Evolutionary conservation across 1,140 invertebrate genomes (phyloP).

Genomic region (Mizuhopecten yessoensis): DNA sequence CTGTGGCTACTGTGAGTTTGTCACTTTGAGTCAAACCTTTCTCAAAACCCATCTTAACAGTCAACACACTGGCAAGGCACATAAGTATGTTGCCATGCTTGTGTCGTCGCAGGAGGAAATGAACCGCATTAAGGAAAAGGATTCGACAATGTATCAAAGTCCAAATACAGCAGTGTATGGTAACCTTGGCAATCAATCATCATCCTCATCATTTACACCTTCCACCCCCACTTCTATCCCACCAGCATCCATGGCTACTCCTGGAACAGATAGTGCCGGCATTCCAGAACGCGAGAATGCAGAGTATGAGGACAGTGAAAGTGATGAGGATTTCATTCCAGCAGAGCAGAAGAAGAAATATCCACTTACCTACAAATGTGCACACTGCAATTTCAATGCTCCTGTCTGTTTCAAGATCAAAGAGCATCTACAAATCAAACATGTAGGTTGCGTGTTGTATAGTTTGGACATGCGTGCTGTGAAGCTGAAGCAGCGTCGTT

Average conservation of each 20-base stretch:
- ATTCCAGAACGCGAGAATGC: not conserved
- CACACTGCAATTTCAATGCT: constrained; percentile 74
- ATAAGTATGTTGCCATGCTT: constrained; percentile 77
- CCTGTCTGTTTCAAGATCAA: constrained; percentile 65
- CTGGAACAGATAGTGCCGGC: constrained; percentile 43
- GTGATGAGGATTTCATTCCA: constrained; percentile 63
- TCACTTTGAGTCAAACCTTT: constrained; percentile 73
- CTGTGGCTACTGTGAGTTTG: constrained; percentile 79
- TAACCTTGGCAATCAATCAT: constrained; percentile 36
- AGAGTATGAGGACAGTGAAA: constrained; percentile 45
- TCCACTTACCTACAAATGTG: constrained; percentile 73
- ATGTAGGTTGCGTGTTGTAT: constrained; percentile 72
- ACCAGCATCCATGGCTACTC: constrained; percentile 17
- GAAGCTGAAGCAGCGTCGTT: constrained; percentile 69
- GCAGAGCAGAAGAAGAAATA: constrained; percentile 66
- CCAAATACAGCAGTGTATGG: constrained; percentile 52
- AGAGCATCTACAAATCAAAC: constrained; percentile 65
- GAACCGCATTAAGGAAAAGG: constrained; percentile 66
- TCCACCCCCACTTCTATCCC: constrained; percentile 30
- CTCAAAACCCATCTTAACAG: constrained; percentile 75
- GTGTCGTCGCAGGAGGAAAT: constrained; percentile 71
- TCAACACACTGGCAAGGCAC: constrained; percentile 71
- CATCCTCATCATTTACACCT: constrained; percentile 36
- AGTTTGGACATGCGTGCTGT: constrained; percentile 72
- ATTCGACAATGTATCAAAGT: constrained; percentile 59